These are phyloP conservation scores for Potorous gilbertii DNA, from an alignment of 2,797 vertebrate species.

Conservation along the genomic window DNA sequence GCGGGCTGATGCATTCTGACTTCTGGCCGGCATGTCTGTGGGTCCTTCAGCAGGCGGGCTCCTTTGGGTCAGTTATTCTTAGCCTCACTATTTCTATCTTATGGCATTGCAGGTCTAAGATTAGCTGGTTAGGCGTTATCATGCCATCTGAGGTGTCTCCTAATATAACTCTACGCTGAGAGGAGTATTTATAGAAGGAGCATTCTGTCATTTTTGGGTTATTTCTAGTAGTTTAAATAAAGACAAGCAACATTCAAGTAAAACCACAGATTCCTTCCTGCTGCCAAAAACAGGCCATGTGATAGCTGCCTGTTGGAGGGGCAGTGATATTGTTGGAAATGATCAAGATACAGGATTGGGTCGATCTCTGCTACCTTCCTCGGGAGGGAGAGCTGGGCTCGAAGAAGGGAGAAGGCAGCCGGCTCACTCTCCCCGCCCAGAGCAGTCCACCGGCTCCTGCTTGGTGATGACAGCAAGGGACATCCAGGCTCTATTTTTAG, in stretches of 20 bases:
- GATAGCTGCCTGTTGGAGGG: conserved; percentile 85
- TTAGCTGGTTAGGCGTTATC: conserved; percentile 98
- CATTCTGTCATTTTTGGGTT: conserved; percentile 92
- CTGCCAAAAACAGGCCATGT: conserved; percentile 85
- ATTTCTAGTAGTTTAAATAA: conserved; percentile 91
- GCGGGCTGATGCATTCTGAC: conserved; percentile 78
- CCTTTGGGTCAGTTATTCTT: conserved; percentile 99
- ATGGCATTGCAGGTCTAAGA: conserved; percentile 98
- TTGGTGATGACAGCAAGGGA: conserved; percentile 80
- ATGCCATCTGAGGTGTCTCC: conserved; percentile 94
- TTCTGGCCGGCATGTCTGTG: conserved; percentile 75
- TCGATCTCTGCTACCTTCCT: conserved; percentile 76
- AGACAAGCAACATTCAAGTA: conserved; percentile 86
- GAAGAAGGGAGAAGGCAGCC: conserved; percentile 56
- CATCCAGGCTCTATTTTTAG: conserved; percentile 85
- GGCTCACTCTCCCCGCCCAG: conserved; percentile 59
- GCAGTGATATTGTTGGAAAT: conserved; percentile 78
- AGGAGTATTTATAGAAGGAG: conserved; percentile 94
- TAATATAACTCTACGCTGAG: conserved; percentile 95
- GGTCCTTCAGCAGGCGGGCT: conserved; percentile 87
- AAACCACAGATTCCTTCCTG: conserved; percentile 90
- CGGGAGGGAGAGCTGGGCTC: conserved; percentile 57
- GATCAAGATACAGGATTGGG: conserved; percentile 61
- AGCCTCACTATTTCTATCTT: conserved; percentile 98
- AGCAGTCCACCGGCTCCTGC: conserved; percentile 57